A percentile compares a stretch with the other conserved stretches of the same genome.
Evolutionary conservation across 2,113 vertebrate species (phyloP).

Genomic region (Hyaena hyaena): DNA sequence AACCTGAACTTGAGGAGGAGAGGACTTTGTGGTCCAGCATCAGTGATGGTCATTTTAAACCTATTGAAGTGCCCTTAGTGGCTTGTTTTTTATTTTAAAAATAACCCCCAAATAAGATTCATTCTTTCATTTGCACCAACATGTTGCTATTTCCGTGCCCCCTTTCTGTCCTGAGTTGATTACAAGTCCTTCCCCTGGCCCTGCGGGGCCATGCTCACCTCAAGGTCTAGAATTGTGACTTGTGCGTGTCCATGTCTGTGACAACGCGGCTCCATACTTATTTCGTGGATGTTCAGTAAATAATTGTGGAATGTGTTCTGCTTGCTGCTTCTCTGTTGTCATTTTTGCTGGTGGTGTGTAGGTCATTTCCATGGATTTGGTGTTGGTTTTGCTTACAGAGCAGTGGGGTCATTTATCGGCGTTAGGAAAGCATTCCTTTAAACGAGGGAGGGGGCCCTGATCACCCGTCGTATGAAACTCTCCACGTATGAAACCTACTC

Average conservation of each 20-base stretch:
- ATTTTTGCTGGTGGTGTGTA: background rate
- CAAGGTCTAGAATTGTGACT: background rate
- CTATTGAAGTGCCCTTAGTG: background rate
- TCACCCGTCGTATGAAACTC: background rate
- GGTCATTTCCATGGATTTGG: background rate
- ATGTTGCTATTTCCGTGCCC: background rate
- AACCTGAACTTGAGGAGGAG: background rate
- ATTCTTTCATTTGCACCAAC: background rate
- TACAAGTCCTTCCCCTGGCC: background rate
- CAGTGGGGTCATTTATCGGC: background rate
- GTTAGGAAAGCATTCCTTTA: background rate
- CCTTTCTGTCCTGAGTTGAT: background rate
- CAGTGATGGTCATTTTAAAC: background rate
- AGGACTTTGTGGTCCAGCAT: background rate
- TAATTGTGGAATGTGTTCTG: background rate
- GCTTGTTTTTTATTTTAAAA: constrained; percentile 23
- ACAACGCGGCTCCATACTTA: background rate
- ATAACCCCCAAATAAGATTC: background rate
- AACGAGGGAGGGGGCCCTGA: background rate
- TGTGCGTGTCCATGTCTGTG: background rate
- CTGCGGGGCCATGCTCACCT: background rate
- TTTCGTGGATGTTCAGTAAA: background rate
- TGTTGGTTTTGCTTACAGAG: background rate
- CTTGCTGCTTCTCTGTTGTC: background rate
- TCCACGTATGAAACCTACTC: background rate